phyloP scores from a whole-genome alignment of 2,888 invertebrate species.

The Nomada flava region DNA sequence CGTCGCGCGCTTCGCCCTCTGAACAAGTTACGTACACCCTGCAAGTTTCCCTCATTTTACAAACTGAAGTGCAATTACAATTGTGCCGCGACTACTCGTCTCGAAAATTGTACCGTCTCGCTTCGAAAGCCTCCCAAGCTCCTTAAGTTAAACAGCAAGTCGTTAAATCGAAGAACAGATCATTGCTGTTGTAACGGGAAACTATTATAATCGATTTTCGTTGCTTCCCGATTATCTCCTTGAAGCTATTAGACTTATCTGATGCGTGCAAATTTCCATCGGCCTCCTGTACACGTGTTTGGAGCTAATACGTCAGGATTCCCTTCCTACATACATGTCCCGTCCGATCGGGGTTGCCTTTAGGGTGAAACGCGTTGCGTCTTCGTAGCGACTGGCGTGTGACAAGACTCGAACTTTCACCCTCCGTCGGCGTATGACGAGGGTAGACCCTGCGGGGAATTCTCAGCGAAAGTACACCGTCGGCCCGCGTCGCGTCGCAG shows the following conservation, averaged over 20 bases:
- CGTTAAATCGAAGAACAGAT: no score
- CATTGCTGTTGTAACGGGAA: background rate
- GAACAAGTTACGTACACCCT: conserved; percentile 5
- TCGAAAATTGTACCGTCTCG: background rate
- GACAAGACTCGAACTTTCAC: conserved; percentile 51
- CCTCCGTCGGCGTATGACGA: conserved; percentile 61
- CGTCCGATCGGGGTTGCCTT: conserved; percentile 56
- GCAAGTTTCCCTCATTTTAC: conserved; percentile 3
- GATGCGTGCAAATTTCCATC: conserved; percentile 14
- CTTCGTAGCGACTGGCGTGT: conserved; percentile 44
- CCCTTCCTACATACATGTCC: conserved; percentile 49
- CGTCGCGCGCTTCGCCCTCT: background rate
- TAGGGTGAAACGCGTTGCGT: conserved; percentile 53
- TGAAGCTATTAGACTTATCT: background rate
- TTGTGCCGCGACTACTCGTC: no score
- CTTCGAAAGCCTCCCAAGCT: background rate
- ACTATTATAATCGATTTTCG: background rate
- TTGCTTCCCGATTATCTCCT: background rate
- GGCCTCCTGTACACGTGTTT: conserved; percentile 1
- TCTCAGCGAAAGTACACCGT: conserved; percentile 36
- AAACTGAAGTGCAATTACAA: background rate
- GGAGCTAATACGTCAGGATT: conserved; percentile 42
- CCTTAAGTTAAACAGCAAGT: background rate
- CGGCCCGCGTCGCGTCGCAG: conserved; percentile 12
- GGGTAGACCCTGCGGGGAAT: conserved; percentile 65